phyloP scores from a whole-genome alignment of 2,888 invertebrate genomes.

The Ennomos quercinarius region DNA sequence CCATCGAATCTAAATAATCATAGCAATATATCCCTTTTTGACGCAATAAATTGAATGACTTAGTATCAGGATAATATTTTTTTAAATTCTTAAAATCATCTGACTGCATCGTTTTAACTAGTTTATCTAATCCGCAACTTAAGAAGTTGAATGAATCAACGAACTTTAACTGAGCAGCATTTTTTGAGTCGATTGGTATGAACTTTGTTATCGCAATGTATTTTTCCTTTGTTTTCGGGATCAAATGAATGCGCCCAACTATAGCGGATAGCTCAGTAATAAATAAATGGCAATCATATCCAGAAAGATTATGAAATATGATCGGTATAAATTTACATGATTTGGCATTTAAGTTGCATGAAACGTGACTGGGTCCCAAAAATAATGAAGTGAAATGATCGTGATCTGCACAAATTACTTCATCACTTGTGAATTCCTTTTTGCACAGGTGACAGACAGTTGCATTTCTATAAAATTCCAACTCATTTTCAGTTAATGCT shows the following conservation, averaged over 20 bases:
- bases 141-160: slow-evolving; percentile 1
- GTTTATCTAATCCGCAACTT: not conserved
- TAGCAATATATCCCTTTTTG: slow-evolving; percentile 5
- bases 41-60: not conserved
- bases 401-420: not conserved
- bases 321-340: too few species aligned
- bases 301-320: too few species aligned
- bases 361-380: too few species aligned
- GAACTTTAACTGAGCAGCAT: not conserved
- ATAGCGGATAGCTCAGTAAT: too few species aligned
- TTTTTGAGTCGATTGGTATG: not conserved
- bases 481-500: too few species aligned
- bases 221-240: slow-evolving; percentile 1
- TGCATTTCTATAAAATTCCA: not conserved
- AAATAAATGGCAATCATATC: too few species aligned
- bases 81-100: not conserved
- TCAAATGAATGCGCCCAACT: not conserved
- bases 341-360: too few species aligned
- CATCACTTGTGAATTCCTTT: not conserved
- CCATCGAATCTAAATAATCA: slow-evolving; percentile 16
- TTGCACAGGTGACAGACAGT: not conserved
- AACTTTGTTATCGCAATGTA: not conserved
- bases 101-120: not conserved
- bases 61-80: not conserved
- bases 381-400: not conserved